Evolutionary conservation across 2,113 vertebrate species (phyloP).

Genomic region (Herpetotheres cachinnans): DNA sequence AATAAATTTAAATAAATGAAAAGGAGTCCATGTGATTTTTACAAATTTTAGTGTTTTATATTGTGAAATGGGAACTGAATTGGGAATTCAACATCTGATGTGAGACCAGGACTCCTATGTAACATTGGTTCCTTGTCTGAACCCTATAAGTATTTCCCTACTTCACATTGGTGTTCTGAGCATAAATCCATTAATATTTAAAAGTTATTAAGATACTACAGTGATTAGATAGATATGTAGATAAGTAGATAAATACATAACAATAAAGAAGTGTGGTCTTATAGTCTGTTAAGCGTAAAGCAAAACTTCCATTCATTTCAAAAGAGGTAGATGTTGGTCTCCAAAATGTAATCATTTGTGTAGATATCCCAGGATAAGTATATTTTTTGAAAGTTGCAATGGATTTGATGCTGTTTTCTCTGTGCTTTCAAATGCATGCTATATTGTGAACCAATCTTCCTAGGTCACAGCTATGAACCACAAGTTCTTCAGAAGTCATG

Average conservation of each 20-base stretch:
- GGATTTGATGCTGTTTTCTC: not conserved
- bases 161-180: not conserved
- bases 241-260: not conserved
- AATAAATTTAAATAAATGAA: not conserved
- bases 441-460: not conserved
- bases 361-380: not conserved
- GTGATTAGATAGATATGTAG: not conserved
- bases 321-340: not conserved
- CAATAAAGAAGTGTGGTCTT: not conserved
- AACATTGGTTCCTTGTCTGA: not conserved
- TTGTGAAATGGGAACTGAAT: not conserved
- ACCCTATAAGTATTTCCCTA: not conserved
- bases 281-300: not conserved
- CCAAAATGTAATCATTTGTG: not conserved
- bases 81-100: not conserved
- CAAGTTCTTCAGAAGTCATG: slow-evolving; percentile 81
- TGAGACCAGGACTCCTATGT: not conserved
- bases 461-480: slow-evolving; percentile 84
- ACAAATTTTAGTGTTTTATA: not conserved
- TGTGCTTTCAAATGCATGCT: not conserved
- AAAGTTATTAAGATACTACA: not conserved
- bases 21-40: not conserved
- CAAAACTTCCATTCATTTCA: not conserved
- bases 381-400: not conserved
- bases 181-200: not conserved